Evolutionary conservation across 2,113 vertebrate genomes (phyloP), one percentile per base, ranked within the genome.

Genomic region (Dolichallabes microphthalmus): DNA sequence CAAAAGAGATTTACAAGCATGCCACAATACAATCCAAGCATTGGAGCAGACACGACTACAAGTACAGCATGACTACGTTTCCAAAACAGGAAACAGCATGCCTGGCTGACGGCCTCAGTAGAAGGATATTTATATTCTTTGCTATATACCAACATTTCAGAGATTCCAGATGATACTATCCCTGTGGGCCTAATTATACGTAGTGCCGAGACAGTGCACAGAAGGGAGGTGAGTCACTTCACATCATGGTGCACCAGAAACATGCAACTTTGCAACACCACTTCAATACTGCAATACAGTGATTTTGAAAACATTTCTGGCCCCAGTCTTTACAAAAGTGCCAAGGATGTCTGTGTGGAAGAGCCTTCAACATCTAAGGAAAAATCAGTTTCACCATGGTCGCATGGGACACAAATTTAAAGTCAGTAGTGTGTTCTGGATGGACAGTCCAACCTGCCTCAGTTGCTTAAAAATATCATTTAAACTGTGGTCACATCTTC

Each of bases 131-230:
- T 57, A 55, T 82, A 69, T 82, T 25, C 27, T 69, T 68, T 69
- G 52, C 20, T 82, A 25, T 69, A 69, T 53, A 69, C 19, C 52
- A 69, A 82, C 64, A 12, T 55, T 82, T 69, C 80, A 32, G 64
- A 68, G 15, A 22, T 82, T 82, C 52, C 64, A 82, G 80, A 71
- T 82, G 19, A 83, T 73, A 58, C 55, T 20, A 58, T 32, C 32
- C 71, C 71, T 63, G 32, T 83, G 82, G 82, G 32, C 57, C 71
- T 83, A 83, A 83, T 83, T 83, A 83, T 61, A 63, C 45, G 52
- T 53, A 52, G 80, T 52, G 80, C 52, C 61, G 52, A 52, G 82
- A 63, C 69, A 69, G 27, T 71, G 27, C 39, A 57, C 80, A 83
- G 71, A 83, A 61, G 82, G 63, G 19, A 50, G 53, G 69, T 74